phyloP scores from a whole-genome alignment of 1,140 invertebrate species.

The Trinorchestia longiramus region DNA sequence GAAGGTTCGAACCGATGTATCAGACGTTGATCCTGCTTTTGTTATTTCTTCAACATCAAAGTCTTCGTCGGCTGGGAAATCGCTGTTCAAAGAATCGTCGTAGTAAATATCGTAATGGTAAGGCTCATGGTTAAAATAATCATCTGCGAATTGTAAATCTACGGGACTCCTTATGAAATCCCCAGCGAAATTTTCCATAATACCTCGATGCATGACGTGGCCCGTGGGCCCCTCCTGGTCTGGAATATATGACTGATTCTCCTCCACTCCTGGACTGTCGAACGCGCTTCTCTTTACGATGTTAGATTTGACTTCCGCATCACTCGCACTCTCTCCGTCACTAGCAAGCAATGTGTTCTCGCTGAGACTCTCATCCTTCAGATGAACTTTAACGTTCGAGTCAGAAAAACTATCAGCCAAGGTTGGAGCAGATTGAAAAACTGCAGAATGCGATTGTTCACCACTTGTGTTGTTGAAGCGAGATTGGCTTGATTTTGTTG shows the following conservation, averaged over 20 bases:
- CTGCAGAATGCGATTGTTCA: background rate
- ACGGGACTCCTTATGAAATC: conserved; percentile 5
- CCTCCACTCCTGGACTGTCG: background rate
- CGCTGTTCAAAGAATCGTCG: conserved; percentile 29
- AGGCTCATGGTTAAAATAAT: conserved; percentile 35
- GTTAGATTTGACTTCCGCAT: background rate
- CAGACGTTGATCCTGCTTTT: background rate
- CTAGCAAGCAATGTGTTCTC: background rate
- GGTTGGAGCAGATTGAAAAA: background rate
- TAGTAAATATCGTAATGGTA: conserved; percentile 28
- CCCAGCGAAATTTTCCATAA: conserved; percentile 36
- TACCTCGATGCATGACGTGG: background rate
- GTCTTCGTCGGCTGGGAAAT: conserved; percentile 2
- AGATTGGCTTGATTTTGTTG: background rate
- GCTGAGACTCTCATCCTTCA: background rate
- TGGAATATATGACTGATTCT: background rate
- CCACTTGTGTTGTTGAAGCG: background rate
- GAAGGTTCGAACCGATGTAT: background rate
- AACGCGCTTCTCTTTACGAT: background rate
- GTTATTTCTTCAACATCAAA: background rate
- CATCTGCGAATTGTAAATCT: background rate
- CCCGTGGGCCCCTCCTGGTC: background rate
- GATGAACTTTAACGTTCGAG: background rate
- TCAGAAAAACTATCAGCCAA: background rate
- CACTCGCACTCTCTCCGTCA: background rate